phyloP scores from a whole-genome alignment of 2,113 vertebrate species.

The Mohoua ochrocephala region DNA sequence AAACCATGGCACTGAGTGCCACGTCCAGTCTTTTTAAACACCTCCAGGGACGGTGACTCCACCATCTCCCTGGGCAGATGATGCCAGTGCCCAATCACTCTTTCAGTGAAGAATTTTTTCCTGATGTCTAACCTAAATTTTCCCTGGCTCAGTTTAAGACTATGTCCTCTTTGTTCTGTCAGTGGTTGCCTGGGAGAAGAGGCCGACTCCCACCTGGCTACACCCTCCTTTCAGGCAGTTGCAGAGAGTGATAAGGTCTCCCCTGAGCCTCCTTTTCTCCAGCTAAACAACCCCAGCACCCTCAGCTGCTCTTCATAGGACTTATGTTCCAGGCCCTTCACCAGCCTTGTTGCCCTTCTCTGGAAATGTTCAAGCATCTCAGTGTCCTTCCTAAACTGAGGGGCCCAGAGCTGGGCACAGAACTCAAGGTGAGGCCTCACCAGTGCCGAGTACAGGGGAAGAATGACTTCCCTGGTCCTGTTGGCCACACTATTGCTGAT shows the following conservation, averaged over 20 bases:
- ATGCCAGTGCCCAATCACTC: neutral
- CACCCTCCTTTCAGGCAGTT: neutral
- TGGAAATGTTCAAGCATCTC: accelerated
- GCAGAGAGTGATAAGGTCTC: too few species aligned
- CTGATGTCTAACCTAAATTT: neutral
- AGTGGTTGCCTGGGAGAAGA: neutral
- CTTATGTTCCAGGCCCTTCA: neutral
- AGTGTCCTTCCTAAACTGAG: accelerated
- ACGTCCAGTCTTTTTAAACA: neutral
- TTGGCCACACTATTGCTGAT: neutral
- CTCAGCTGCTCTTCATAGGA: neutral
- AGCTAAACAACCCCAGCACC: neutral
- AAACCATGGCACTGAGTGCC: neutral
- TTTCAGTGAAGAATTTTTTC: neutral
- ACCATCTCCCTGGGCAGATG: accelerated
- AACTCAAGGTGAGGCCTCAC: neutral
- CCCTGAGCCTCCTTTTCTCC: neutral
- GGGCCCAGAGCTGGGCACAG: neutral
- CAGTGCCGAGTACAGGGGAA: neutral
- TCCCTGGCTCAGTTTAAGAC: accelerated
- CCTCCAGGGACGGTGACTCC: neutral
- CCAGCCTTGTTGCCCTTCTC: neutral
- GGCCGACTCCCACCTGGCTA: accelerated
- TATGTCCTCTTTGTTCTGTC: neutral
- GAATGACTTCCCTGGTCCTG: accelerated